These are phyloP conservation scores for Empis livida DNA, from an alignment of 2,888 invertebrate genomes.

Conservation along the genomic window DNA sequence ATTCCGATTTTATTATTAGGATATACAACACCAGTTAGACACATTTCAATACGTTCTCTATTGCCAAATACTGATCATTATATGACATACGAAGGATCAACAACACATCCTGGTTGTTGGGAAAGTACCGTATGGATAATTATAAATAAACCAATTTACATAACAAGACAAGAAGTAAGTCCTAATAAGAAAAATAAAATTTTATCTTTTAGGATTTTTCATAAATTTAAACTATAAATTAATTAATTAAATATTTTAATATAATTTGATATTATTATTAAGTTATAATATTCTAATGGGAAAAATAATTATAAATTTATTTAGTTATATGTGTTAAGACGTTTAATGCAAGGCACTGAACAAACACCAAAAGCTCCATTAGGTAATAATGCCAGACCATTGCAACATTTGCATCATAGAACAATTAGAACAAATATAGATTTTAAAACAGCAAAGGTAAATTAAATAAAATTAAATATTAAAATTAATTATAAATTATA, in stretches of 20 bases:
- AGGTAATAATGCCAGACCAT: slow-evolving; percentile 90
- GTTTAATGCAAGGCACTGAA: slow-evolving; percentile 80
- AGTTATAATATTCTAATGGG: no score
- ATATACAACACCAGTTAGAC: slow-evolving; percentile 66
- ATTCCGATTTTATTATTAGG: no score
- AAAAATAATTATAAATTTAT: no score
- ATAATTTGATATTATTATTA: neutral
- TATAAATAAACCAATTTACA: slow-evolving; percentile 94
- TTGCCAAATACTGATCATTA: slow-evolving; percentile 90
- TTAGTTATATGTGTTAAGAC: slow-evolving; percentile 78
- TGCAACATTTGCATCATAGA: slow-evolving; percentile 82
- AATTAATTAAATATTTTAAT: no score
- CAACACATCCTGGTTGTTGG: slow-evolving; percentile 96
- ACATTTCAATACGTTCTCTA: slow-evolving; percentile 71
- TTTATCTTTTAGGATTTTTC: neutral
- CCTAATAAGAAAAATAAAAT: no score
- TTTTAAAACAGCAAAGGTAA: slow-evolving; percentile 57
- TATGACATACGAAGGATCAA: slow-evolving; percentile 97
- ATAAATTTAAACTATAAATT: neutral
- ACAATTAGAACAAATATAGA: slow-evolving; percentile 95
- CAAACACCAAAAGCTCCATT: slow-evolving; percentile 79
- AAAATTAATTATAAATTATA: no score
- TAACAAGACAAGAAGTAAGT: slow-evolving; percentile 84
- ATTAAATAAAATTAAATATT: slow-evolving; percentile 9
- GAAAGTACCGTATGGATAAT: slow-evolving; percentile 99